Percentiles rank a stretch among this genome's conserved stretches.
Conservation (phyloP, 2,888 invertebrate species). For the Molanna angustata region DNA sequence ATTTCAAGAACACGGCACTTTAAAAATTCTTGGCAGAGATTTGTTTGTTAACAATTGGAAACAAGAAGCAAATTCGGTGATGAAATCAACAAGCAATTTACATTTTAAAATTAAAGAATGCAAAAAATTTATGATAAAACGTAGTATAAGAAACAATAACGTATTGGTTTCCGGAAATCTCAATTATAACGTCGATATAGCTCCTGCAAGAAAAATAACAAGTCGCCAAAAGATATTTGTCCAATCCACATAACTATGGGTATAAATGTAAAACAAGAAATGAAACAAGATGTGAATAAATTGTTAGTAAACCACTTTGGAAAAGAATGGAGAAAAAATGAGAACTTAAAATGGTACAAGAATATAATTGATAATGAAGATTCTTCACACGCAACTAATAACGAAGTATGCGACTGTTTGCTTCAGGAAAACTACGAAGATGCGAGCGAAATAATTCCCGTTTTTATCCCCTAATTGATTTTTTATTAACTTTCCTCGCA, state of each 20-base stretch:
- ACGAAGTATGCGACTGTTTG: background rate
- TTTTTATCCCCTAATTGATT: background rate
- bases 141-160: background rate
- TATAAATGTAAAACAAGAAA: background rate
- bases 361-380: background rate
- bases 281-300: background rate
- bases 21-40: background rate
- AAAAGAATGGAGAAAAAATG: background rate
- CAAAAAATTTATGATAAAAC: background rate
- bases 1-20: constrained; percentile 2
- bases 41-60: background rate
- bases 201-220: background rate
- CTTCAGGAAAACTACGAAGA: background rate
- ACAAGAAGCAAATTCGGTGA: background rate
- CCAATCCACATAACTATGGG: background rate
- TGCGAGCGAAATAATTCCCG: background rate
- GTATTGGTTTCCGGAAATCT: background rate
- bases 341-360: background rate
- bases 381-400: background rate
- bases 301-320: background rate
- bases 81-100: background rate
- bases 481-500: background rate
- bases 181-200: background rate
- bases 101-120: background rate
- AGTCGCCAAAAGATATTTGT: background rate